Evolutionary conservation across 2,113 vertebrate species (phyloP).

Genomic region (Aviceda subcristata): DNA sequence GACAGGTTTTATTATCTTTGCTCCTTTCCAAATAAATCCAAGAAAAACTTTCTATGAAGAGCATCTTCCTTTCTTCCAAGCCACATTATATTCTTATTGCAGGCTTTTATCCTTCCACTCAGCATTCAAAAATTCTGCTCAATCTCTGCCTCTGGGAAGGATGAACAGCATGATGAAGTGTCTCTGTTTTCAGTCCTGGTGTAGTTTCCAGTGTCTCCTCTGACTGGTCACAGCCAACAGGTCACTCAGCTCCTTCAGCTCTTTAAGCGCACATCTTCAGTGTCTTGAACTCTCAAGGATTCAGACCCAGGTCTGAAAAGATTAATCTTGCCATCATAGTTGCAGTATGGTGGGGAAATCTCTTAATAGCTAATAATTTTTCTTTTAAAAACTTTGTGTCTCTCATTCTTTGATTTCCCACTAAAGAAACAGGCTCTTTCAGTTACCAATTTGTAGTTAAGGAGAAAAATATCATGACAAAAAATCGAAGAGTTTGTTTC

Average conservation of each 20-base stretch:
- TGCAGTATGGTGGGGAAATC: background rate
- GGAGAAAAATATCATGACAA: background rate
- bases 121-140: background rate
- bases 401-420: background rate
- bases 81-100: background rate
- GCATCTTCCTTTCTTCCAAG: background rate
- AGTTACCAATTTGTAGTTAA: background rate
- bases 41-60: background rate
- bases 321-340: background rate
- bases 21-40: background rate
- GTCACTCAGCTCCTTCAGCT: background rate
- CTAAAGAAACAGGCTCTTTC: background rate
- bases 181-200: background rate
- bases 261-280: fast-evolving
- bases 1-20: background rate
- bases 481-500: background rate
- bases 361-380: background rate
- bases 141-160: background rate
- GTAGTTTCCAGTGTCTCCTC: background rate
- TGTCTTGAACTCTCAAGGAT: background rate
- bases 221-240: background rate
- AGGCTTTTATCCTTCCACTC: background rate
- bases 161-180: background rate
- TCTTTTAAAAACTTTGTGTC: background rate
- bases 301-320: background rate